Base-by-base conservation (phyloP, 2,888 invertebrate genomes). In the Tubulanus polymorphus region DNA sequence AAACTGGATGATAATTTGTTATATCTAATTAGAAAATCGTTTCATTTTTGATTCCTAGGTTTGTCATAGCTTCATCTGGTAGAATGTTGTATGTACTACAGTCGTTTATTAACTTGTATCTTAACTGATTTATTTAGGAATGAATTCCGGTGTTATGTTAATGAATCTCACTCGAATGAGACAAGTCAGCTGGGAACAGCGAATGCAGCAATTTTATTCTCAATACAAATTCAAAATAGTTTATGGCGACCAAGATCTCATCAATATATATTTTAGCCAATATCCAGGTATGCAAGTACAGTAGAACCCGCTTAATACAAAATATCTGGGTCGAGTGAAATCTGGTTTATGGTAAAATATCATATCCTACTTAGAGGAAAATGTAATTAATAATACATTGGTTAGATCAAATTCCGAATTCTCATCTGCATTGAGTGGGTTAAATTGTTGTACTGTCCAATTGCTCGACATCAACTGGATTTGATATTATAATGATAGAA, bases 161-260 rank as follows among this genome's bases (percentile, higher is more conserved):
- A 96, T 96, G 95, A 94, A 96, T 79, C 81, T 96, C 52, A 93
- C 93, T 0, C 84, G 91, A 70, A 91, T 96, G 90, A 82, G 94
- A 59, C 79, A 83, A 28, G 91, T 93, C 69, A 84, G 87, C 27
- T 95, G 95, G 93, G 86, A 87, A 57, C 85, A 88, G 59, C 88
- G 90, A 74, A 86, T 94, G 28, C 84, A 88, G 61, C 89, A 91
- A 2, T 88, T 93, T 65, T 89, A 91, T 80, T 85, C 88, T 63
- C 87, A 90, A 74, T 95, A 91, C 81, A 88, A 88, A 73, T 76
- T 88, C 15, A 67, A 66, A 55, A 90, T 95, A 59, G 92, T 92
- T 0, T 96, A 93, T 92, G 95, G 95, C n/a, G 96, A 96, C 80
- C 95, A 96, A 82, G 95, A 95, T 82, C 87, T 93, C 67, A 89